Evolutionary conservation across 2,113 vertebrate species (phyloP), one percentile per base, ranked within the genome.

Genomic region (Antidorcas marsupialis): DNA sequence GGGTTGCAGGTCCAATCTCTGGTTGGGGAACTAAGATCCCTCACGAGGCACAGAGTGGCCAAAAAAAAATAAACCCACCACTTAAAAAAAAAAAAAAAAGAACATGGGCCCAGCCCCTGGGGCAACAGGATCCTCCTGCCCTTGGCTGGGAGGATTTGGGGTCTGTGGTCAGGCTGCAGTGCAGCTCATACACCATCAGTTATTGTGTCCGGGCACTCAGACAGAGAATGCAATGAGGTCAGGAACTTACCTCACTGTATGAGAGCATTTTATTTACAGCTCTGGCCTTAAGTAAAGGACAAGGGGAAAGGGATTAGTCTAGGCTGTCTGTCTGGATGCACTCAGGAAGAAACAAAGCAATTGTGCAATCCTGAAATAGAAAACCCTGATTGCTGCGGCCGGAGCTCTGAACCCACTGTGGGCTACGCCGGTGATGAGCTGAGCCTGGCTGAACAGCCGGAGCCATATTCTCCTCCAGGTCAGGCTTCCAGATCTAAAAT

Each of bases 401-500:
- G 5, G 93, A 83, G 88, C 59, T 33, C 91, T 3, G 50, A 78
- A 74, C 71, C 47, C 50, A 71, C 8, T 5, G 25, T 8, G 30
- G 30, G 25, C 4, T n/a, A 33, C 1, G 91, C 81, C 55, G 4
- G 64, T 7, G 12, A n/a, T 1, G 23, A 91, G 67, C 92, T 28
- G 17, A 28, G 86, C 43, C 60, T 86, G 36, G 53, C 85, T 53
- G 30, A 88, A 47, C 19, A 19, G 25, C 67, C 15, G 21, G 64
- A 50, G 15, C 67, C 83, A 78, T 57, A 53, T 25, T 28, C 33
- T 30, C 57, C 36, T 67, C 88, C 88, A 87, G 91, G 30, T 52
- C n/a, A 52, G 85, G 52, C 23, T 27, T 81, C 85, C 52, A 60
- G 53, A 55, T 50, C 91, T 95, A 92, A 95, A 95, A 71, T 78